Percentiles rank a stretch among this genome's conserved stretches.
phyloP scores from a whole-genome alignment of 1,140 invertebrate genomes.

The Phymastichus coffea region DNA sequence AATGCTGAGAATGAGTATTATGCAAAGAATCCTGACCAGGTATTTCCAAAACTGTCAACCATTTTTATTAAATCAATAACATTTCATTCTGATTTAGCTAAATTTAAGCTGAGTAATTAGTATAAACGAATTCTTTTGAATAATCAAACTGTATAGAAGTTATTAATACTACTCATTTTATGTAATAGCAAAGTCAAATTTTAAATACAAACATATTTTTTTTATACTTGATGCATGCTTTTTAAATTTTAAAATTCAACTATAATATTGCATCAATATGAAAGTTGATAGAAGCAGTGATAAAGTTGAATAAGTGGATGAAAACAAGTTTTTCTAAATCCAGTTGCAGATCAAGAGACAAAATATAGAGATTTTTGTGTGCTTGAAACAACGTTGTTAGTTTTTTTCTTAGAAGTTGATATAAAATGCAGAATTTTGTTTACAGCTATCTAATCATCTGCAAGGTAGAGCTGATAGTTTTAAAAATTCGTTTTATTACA shows the following conservation, averaged over 20 bases:
- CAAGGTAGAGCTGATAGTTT: slow-evolving; percentile 12
- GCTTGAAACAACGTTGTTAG: too few relatives aligned
- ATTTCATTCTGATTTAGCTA: too few relatives aligned
- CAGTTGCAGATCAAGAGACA: slow-evolving; percentile 18
- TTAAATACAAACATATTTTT: too few relatives aligned
- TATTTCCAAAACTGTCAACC: too few relatives aligned
- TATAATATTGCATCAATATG: slow-evolving; percentile 18
- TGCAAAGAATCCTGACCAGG: slow-evolving; percentile 57
- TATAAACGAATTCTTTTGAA: too few relatives aligned
- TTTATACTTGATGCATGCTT: not conserved
- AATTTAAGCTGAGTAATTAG: too few relatives aligned
- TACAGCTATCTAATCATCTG: slow-evolving; percentile 8
- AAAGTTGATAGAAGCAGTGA: not conserved
- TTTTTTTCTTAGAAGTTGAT: slow-evolving; percentile 13
- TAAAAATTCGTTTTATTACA: slow-evolving; percentile 38
- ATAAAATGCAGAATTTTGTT: slow-evolving; percentile 11
- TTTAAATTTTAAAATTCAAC: not conserved
- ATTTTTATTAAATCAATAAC: too few relatives aligned
- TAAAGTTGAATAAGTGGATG: slow-evolving; percentile 12
- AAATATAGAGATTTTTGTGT: slow-evolving; percentile 17
- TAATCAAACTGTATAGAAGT: too few relatives aligned
- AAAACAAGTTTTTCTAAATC: slow-evolving; percentile 14
- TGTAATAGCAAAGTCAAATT: too few relatives aligned
- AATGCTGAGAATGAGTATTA: slow-evolving; percentile 59
- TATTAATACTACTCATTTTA: too few relatives aligned